Percentiles rank a stretch among this genome's conserved stretches.
Evolutionary conservation across 2,888 invertebrate species (phyloP).

Genomic region (Caenorhabditis sinica): DNA sequence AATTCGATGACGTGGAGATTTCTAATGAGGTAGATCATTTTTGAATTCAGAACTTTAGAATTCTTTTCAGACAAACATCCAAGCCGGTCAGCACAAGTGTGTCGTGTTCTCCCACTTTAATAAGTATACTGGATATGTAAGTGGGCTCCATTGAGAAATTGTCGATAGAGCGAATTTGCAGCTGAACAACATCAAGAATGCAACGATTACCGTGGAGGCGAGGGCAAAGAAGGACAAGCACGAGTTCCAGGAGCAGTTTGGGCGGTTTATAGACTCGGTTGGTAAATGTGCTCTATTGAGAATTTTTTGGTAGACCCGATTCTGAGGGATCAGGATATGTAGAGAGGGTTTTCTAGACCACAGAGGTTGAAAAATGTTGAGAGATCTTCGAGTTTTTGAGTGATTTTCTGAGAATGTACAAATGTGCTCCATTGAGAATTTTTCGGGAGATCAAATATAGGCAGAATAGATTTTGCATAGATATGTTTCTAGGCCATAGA

Average conservation of each 20-base stretch:
- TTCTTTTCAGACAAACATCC: slow-evolving; percentile 55
- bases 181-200: slow-evolving; percentile 48
- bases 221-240: slow-evolving; percentile 52
- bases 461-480: too few species aligned
- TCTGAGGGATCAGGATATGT: too few species aligned
- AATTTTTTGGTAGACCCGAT: too few species aligned
- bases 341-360: too few species aligned
- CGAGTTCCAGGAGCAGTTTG: slow-evolving; percentile 62
- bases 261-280: slow-evolving; percentile 52
- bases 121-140: slow-evolving; percentile 60
- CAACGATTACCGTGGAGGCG: slow-evolving; percentile 32
- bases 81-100: slow-evolving; percentile 61
- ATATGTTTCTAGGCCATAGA: too few species aligned
- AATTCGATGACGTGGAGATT: slow-evolving; percentile 72
- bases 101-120: slow-evolving; percentile 57
- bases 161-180: slow-evolving; percentile 12
- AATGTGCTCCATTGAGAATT: too few species aligned
- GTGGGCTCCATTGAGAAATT: slow-evolving; percentile 5
- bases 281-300: not conserved
- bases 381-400: too few species aligned
- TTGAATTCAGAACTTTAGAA: not conserved
- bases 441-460: too few species aligned
- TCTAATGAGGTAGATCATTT: slow-evolving; percentile 52
- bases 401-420: too few species aligned
- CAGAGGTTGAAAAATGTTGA: too few species aligned